These are phyloP conservation scores for Tricholauxania praeusta DNA, from an alignment of 2,888 invertebrate species.

Conservation along the genomic window DNA sequence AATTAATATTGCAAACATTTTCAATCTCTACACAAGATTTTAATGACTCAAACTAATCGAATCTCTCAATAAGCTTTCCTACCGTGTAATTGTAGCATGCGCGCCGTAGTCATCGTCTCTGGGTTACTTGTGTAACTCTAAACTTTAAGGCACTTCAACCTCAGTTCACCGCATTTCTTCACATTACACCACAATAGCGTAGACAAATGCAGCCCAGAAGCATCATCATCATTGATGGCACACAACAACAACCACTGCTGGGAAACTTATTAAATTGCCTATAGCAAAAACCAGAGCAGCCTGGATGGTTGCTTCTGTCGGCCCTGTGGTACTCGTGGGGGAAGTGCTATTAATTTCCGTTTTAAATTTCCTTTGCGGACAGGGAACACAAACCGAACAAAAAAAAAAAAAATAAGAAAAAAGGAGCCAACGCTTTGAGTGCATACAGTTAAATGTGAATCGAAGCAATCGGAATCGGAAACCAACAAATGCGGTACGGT, in stretches of 20 bases:
- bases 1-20: too few relatives aligned
- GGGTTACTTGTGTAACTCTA: constrained; percentile 17
- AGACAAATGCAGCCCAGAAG: not conserved
- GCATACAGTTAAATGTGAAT: constrained; percentile 11
- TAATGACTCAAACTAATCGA: too few relatives aligned
- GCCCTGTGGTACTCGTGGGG: constrained; percentile 46
- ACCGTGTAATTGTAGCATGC: constrained; percentile 1
- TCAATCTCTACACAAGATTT: too few relatives aligned
- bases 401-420: constrained; percentile 9
- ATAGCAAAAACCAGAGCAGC: constrained; percentile 5
- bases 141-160: constrained; percentile 21
- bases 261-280: constrained; percentile 33
- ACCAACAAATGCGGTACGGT: not conserved
- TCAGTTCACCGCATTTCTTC: constrained; percentile 2
- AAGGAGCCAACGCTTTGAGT: constrained; percentile 1
- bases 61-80: not conserved
- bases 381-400: constrained; percentile 38
- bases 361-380: constrained; percentile 56
- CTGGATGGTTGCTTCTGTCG: not conserved
- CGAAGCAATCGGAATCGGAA: constrained; percentile 12
- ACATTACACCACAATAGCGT: constrained; percentile 10
- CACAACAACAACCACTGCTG: constrained; percentile 8
- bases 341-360: constrained; percentile 61
- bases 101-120: not conserved
- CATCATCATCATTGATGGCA: not conserved